Evolutionary conservation across 2,113 vertebrate species (phyloP).

Genomic region (Morone saxatilis): DNA sequence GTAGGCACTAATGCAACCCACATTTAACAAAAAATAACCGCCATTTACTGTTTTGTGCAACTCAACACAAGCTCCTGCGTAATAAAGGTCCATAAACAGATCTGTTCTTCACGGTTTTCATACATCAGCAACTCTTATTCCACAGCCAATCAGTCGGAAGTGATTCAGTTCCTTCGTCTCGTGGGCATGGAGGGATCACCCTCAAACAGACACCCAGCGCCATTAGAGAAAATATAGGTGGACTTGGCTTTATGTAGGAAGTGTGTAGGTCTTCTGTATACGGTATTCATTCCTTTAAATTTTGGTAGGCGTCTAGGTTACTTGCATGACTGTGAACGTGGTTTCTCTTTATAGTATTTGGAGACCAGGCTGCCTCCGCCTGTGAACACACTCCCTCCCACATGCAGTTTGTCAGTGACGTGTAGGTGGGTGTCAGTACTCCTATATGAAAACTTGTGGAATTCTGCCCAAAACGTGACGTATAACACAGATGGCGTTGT

Average conservation of each 20-base stretch:
- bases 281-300: background rate
- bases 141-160: constrained; percentile 30
- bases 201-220: background rate
- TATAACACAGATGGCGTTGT: constrained; percentile 45
- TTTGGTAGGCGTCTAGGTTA: background rate
- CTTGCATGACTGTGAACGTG: constrained; percentile 9
- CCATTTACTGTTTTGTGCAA: background rate
- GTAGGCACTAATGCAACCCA: background rate
- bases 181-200: constrained; percentile 25
- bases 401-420: constrained; percentile 37
- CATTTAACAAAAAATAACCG: background rate
- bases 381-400: constrained; percentile 54
- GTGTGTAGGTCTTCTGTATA: constrained; percentile 1
- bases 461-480: constrained; percentile 42
- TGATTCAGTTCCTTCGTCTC: constrained; percentile 40
- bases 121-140: constrained; percentile 21
- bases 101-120: background rate
- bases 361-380: constrained; percentile 28
- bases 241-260: background rate
- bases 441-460: constrained; percentile 12
- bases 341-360: constrained; percentile 27
- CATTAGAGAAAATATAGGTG: background rate
- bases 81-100: background rate
- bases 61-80: background rate
- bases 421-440: constrained; percentile 42